Percentiles rank a stretch among this genome's conserved stretches.
Evolutionary conservation across 2,113 vertebrate species (phyloP).

Genomic region (Heterotis niloticus): DNA sequence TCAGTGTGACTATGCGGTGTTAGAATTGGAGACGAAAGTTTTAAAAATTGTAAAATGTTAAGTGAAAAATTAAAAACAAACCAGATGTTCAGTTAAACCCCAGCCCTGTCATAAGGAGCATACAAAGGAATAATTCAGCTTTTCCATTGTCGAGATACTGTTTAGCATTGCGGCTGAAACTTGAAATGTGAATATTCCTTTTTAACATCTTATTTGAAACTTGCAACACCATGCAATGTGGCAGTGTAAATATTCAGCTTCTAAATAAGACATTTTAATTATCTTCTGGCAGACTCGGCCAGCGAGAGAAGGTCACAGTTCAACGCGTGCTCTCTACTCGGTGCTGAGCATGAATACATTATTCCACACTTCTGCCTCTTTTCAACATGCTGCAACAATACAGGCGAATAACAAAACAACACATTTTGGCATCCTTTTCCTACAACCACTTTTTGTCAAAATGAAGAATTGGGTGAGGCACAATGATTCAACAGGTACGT

Average conservation of each 20-base stretch:
- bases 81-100: background rate
- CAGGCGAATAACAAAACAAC: background rate
- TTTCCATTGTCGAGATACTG: background rate
- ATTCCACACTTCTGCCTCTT: background rate
- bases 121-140: background rate
- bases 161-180: background rate
- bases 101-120: background rate
- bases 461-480: background rate
- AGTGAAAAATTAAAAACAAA: too few species aligned
- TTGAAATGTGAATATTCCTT: background rate
- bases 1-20: background rate
- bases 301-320: constrained; percentile 1
- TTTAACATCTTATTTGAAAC: constrained; percentile 1
- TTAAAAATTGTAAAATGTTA: too few species aligned
- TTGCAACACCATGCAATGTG: background rate
- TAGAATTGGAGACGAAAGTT: background rate
- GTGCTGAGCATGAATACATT: background rate
- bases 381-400: background rate
- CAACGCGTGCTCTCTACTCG: background rate
- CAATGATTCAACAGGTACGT: background rate
- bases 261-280: constrained; percentile 9
- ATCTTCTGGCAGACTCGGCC: background rate
- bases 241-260: background rate
- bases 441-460: background rate
- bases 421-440: background rate